Base-by-base conservation (phyloP, 2,888 invertebrate genomes). In the Microctonus brassicae region DNA sequence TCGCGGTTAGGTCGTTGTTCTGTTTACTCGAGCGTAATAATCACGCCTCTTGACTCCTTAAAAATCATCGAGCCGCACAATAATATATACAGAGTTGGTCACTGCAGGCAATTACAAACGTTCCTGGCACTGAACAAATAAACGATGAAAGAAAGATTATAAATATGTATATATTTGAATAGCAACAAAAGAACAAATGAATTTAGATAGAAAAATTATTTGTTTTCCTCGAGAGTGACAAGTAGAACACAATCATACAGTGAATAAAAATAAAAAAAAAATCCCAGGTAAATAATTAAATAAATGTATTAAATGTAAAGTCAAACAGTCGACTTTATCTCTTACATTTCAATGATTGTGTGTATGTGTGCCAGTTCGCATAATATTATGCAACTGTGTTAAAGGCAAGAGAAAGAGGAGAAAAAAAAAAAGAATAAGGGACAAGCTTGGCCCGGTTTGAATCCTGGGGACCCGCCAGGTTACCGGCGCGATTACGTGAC, bases 321-420 rank as follows among this genome's bases (percentile, higher is more conserved):
- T 47, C 17, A 47, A 47, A n/a, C n/a, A 55, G 13, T 22, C 9
- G 6, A 53, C 64, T 64, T 33, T 24, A 64, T 64, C 53, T 10
- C 53, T 53, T 64, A 53, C 53, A 64, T 53, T 13, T 33, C 53
- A 64, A 24, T 64, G 64, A 64, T 52, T 24, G 64, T 57, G 39
- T n/a, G n/a, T 11, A 6, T 13, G 57, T 34, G 58, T 58, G 10
- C 83, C 73, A 81, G 69, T 80, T 80, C 75, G 75, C 75, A 75
- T 80, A 80, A 81, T 80, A 77, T 83, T 82, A 83, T 83, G 83
- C 79, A 83, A 82, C 75, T 74, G 80, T 82, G 81, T 75, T 80
- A 75, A 80, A 76, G 74, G 77, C 78, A 78, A 69, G 76, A 57
- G 69, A 66, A 66, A 47, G 4, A 2, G 6, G 17, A 47, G 47